A percentile compares a stretch with the other conserved stretches of the same genome.
phyloP scores from a whole-genome alignment of 2,113 vertebrate genomes.

The Tragelaphus strepsiceros region DNA sequence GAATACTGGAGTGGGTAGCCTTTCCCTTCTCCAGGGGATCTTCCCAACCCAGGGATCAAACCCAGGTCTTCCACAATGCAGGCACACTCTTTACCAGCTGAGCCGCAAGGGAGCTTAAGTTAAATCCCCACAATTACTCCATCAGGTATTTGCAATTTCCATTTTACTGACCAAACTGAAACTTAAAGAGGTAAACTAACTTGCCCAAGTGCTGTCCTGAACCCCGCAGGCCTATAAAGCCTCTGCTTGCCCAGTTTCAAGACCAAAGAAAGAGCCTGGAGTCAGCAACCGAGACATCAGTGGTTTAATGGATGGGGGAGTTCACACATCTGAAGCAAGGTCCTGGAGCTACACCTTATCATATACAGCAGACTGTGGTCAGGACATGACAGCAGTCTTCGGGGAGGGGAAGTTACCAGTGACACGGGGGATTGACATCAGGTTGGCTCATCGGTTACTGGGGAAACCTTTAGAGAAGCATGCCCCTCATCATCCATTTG shows the following conservation, averaged over 20 bases:
- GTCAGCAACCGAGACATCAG: background rate
- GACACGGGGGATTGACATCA: background rate
- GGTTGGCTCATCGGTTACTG: background rate
- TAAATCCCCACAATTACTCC: background rate
- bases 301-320: background rate
- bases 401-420: background rate
- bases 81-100: background rate
- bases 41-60: background rate
- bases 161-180: background rate
- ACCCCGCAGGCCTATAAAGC: background rate
- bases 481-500: background rate
- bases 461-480: background rate
- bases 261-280: background rate
- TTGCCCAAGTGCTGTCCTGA: background rate
- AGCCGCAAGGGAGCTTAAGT: background rate
- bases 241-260: background rate
- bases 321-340: background rate
- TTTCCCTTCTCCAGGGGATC: background rate
- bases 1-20: background rate
- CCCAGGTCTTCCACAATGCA: background rate
- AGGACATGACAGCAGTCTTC: background rate
- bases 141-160: background rate
- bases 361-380: background rate
- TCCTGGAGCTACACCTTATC: background rate
- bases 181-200: background rate